phyloP scores from a whole-genome alignment of 1,140 invertebrate genomes.

The Thaumetopoea pityocampa region DNA sequence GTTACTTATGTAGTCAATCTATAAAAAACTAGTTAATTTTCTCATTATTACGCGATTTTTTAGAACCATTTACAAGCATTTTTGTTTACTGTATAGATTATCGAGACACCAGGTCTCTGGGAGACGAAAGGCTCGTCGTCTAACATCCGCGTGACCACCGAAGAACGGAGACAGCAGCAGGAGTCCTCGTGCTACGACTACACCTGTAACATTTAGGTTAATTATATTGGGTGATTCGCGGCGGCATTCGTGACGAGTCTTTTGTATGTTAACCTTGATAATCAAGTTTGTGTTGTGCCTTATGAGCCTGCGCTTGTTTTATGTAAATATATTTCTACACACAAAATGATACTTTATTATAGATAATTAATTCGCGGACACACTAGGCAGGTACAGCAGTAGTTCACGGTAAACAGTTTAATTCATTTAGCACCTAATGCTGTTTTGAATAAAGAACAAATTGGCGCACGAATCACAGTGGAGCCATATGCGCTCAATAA shows the following conservation, averaged over 20 bases:
- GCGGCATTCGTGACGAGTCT: conserved; percentile 14
- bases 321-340: no score
- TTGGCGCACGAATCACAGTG: no score
- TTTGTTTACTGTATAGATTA: conserved; percentile 44
- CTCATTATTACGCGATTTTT: not conserved
- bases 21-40: conserved; percentile 1
- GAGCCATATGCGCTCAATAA: no score
- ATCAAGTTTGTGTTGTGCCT: no score
- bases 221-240: conserved; percentile 8
- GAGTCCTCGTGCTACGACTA: conserved; percentile 51
- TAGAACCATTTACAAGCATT: conserved; percentile 3
- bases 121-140: conserved; percentile 43
- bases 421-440: no score
- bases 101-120: conserved; percentile 65
- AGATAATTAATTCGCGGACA: no score
- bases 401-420: no score
- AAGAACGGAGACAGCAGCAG: conserved; percentile 34
- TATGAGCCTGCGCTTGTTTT: no score
- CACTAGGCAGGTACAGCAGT: no score
- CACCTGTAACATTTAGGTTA: conserved; percentile 51
- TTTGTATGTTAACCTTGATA: conserved; percentile 5
- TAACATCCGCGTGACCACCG: conserved; percentile 52
- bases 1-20: no score
- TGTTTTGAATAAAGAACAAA: no score
- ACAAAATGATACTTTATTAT: no score